A percentile compares a stretch with the other conserved stretches of the same genome.
Evolutionary conservation across 2,888 invertebrate genomes (phyloP).

Genomic region (Nephrotoma appendiculata): DNA sequence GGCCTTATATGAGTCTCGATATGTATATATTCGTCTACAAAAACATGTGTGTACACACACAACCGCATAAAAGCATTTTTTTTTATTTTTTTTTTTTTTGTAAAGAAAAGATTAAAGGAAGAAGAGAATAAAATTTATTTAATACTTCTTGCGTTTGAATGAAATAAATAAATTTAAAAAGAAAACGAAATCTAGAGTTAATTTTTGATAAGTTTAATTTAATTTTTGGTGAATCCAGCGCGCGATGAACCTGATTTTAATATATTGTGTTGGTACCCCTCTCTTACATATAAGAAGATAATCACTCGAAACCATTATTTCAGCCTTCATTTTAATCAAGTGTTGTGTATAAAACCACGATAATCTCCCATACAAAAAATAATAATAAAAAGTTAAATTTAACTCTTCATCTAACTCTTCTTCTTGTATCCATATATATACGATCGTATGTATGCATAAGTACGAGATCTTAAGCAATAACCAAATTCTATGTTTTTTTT

Average conservation of each 20-base stretch:
- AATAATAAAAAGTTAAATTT: not conserved
- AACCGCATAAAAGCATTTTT: not conserved
- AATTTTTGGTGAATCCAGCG: not conserved
- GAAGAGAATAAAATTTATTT: not conserved
- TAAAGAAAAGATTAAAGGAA: not conserved
- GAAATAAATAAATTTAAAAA: not conserved
- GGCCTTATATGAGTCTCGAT: not conserved
- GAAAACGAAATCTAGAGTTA: not conserved
- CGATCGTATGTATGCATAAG: not conserved
- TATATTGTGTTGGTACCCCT: not conserved
- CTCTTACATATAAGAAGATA: not conserved
- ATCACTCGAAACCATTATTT: not conserved
- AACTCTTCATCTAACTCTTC: not conserved
- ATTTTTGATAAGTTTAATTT: not conserved
- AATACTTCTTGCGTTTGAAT: not conserved
- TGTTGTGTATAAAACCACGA: not conserved
- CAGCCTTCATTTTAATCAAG: not conserved
- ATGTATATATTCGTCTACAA: not conserved
- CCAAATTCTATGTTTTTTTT: not conserved
- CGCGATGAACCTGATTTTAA: not conserved
- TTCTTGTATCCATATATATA: not conserved
- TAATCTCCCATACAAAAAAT: not conserved
- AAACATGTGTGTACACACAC: not conserved
- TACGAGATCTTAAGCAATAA: not conserved
- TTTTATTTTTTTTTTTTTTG: not conserved